These are phyloP conservation scores for Drosophila melanica DNA, from an alignment of 1,140 invertebrate genomes.

Conservation along the genomic window DNA sequence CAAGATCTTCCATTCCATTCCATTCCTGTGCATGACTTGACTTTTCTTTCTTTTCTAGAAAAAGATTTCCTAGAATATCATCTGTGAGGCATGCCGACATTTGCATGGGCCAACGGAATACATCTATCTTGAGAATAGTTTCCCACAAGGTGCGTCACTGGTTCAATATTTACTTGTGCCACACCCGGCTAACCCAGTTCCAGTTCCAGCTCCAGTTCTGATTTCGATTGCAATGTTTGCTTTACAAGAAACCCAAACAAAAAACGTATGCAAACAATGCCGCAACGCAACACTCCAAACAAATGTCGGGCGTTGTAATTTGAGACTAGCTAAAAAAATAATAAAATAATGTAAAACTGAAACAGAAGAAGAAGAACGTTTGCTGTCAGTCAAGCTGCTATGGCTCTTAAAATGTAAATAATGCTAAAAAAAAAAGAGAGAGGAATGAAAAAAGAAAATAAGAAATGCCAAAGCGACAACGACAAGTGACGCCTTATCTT, in stretches of 20 bases:
- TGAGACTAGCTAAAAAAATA: slow-evolving; percentile 41
- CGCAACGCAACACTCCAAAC: slow-evolving; percentile 38
- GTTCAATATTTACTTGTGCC: slow-evolving; percentile 69
- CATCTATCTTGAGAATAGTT: slow-evolving; percentile 21
- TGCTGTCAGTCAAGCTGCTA: slow-evolving; percentile 51
- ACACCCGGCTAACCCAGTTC: slow-evolving; percentile 70
- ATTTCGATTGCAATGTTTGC: slow-evolving; percentile 73
- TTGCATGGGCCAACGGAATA: slow-evolving; percentile 37
- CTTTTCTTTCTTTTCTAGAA: neutral
- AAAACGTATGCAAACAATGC: slow-evolving; percentile 33
- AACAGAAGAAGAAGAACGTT: slow-evolving; percentile 27
- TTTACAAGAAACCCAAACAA: slow-evolving; percentile 2
- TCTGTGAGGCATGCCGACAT: slow-evolving; percentile 34
- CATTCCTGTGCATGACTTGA: slow-evolving; percentile 19
- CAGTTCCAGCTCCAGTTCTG: slow-evolving; percentile 31
- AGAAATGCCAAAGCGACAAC: slow-evolving; percentile 52
- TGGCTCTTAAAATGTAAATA: slow-evolving; percentile 78
- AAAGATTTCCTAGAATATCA: slow-evolving; percentile 36
- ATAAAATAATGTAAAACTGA: slow-evolving; percentile 30
- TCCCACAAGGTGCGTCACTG: slow-evolving; percentile 78
- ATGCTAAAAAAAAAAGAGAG: slow-evolving; percentile 52
- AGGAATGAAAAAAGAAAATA: slow-evolving; percentile 29
- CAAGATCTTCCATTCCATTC: neutral
- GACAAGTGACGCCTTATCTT: slow-evolving; percentile 79
- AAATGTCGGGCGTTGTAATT: slow-evolving; percentile 46